Evolutionary conservation across 23 tunicate species (phyloP).

Genomic region (Corella eumyota): DNA sequence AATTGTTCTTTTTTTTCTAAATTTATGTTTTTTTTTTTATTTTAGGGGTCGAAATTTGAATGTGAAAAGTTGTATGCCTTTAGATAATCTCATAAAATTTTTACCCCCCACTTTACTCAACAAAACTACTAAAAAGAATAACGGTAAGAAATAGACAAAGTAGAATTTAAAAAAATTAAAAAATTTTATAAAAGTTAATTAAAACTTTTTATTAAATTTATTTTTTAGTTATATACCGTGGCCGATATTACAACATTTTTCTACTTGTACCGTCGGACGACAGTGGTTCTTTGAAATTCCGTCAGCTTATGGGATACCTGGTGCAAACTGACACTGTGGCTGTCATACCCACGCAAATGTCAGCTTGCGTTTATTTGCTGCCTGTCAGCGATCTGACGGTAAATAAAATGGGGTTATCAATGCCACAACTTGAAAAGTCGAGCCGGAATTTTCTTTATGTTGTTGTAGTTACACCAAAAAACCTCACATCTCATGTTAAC

Average conservation of each 20-base stretch:
- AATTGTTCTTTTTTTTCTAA: conserved; percentile 1
- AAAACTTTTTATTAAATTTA: too few relatives aligned
- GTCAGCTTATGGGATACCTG: conserved; percentile 70
- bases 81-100: conserved; percentile 33
- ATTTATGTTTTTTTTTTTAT: conserved; percentile 1
- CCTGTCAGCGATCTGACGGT: conserved; percentile 48
- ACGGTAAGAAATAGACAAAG: conserved; percentile 59
- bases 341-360: conserved; percentile 37
- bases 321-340: conserved; percentile 49
- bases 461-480: conserved; percentile 61
- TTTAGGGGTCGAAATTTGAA: conserved; percentile 56
- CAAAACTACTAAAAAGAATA: conserved; percentile 58
- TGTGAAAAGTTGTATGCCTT: conserved; percentile 35
- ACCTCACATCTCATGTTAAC: conserved; percentile 45
- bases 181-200: too few relatives aligned
- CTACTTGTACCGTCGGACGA: conserved; percentile 53
- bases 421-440: conserved; percentile 8
- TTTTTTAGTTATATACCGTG: conserved; percentile 57
- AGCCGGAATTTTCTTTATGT: conserved; percentile 56
- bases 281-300: conserved; percentile 58
- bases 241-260: conserved; percentile 72
- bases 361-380: conserved; percentile 45
- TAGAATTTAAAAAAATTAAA: too few relatives aligned
- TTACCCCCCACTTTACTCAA: conserved; percentile 65
- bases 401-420: conserved; percentile 41